Base-by-base conservation (phyloP, 2,797 vertebrate genomes). In the Chanos chanos region DNA sequence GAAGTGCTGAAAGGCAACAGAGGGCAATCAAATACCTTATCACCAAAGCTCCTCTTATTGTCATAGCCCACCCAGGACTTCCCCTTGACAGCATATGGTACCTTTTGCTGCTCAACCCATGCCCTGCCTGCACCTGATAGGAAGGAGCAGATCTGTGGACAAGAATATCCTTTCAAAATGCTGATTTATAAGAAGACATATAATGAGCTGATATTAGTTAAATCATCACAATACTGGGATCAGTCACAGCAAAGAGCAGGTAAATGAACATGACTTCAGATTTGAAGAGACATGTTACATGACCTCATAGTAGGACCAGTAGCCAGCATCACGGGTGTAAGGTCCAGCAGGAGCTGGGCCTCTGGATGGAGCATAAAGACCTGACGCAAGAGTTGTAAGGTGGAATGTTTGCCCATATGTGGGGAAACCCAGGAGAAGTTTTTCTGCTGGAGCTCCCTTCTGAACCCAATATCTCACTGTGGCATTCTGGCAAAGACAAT, bases 281-380 rank as follows among this genome's bases (percentile, higher is more conserved):
- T 8, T 9, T 6, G 31, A 5, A 31, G 7, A 30, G 31, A 30
- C 30, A 43, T 24, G 19, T 1, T 33, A 10, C 4, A 4, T 5
- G 48, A 78, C 94, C 91, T 97, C 94, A 4, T 94, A 96, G 78
- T 83, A 93, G 55, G 93, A 83, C 76, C 93, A 82, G 15, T 77
- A 85, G 0, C 95, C 95, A 0, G 70, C 21, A 8, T 93, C 86
- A 33, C 44, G 72, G 34, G 93, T 94, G 76, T 91, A 96, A n/a
- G 74, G 84, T 3, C 95, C 94, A 0, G 83, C 84, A 0, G 85
- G 75, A 16, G 89, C 93, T 0, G 91, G 70, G 0, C 93, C 94
- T 0, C 78, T 83, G 43, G 71, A 0, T 0, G 90, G 87, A 0
- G 92, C 92, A 1, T 92, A 90, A 1, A 91, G 77, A 19, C 61